Conservation (phyloP, 2,888 invertebrate genomes). For the Sarcophaga variegata region DNA sequence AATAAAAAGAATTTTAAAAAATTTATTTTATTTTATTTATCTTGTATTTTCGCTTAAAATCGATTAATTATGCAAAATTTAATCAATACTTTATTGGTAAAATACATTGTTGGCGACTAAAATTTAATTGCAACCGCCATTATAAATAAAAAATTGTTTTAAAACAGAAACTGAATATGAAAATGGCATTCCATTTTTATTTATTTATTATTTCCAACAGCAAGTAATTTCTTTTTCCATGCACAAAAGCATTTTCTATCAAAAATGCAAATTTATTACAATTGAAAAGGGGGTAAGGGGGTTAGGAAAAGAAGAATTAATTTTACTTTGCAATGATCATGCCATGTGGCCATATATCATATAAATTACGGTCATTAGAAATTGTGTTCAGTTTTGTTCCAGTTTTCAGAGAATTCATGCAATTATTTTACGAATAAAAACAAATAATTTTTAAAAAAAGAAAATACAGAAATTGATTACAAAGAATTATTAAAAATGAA, state of each 20-base stretch:
- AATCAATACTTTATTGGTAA: neutral
- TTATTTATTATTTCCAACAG: neutral
- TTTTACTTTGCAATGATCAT: neutral
- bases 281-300: neutral
- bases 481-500: neutral
- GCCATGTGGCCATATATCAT: neutral
- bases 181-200: neutral
- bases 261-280: slow-evolving; percentile 13
- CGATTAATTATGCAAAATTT: neutral
- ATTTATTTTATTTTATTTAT: no score
- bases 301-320: neutral
- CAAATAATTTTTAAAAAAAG: neutral
- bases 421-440: slow-evolving; percentile 6
- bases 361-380: slow-evolving; percentile 25
- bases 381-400: slow-evolving; percentile 40
- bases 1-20: no score
- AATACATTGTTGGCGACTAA: neutral
- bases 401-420: slow-evolving; percentile 41
- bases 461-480: neutral
- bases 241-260: no score
- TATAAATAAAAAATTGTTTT: neutral
- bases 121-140: neutral
- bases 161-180: neutral
- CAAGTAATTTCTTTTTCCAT: no score
- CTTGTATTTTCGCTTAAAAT: no score